Evolutionary conservation across 2,888 invertebrate genomes (phyloP), one percentile per base, ranked within the genome.

Genomic region (Scaptodrosophila latifasciaeformis): DNA sequence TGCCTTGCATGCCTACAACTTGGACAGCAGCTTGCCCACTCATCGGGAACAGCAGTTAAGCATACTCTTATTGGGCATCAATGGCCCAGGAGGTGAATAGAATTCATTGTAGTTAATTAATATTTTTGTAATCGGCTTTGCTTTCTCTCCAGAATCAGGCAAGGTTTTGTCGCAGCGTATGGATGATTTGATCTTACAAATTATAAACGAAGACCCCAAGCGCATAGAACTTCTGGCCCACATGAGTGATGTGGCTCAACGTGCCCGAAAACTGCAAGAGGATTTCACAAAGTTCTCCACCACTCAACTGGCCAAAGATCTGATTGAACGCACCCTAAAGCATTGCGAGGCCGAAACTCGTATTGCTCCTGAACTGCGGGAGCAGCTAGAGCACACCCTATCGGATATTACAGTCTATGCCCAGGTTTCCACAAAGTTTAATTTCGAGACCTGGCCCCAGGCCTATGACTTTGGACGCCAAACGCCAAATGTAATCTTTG

Each of bases 341-440:
- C 89, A 85, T 82, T 88, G 76, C 82, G 87, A 82, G 81, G 88
- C 74, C 51, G 86, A 61, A 74, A 84, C 67, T 72, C 45, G 34
- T 0, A 87, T 82, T 84, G 86, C 85, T 5, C 37, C 54, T 0
- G 48, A 61, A 6, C 40, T 85, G 19, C 75, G 83, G 15, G 49
- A 61, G 1, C 80, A 87, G 43, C 87, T 92, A 65, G 87, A 88
- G 15, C 86, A 87, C 42, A 91, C 90, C 87, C 87, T 90, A 59
- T 83, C 88, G n/a, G 89, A 90, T 71, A 90, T 92, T 67, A 88
- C 89, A 42, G 85, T 92, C 1, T 92, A 91, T 77, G 89, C 91
- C 54, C 79, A 90, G 89, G 89, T 92, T 39, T 88, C 89, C 1
- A 78, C 87, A 9, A 87, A 90, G 56, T 88, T 91, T 78, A 88